These are phyloP conservation scores for Fragum whitleyi DNA, from an alignment of 2,888 invertebrate genomes.

Conservation along the genomic window DNA sequence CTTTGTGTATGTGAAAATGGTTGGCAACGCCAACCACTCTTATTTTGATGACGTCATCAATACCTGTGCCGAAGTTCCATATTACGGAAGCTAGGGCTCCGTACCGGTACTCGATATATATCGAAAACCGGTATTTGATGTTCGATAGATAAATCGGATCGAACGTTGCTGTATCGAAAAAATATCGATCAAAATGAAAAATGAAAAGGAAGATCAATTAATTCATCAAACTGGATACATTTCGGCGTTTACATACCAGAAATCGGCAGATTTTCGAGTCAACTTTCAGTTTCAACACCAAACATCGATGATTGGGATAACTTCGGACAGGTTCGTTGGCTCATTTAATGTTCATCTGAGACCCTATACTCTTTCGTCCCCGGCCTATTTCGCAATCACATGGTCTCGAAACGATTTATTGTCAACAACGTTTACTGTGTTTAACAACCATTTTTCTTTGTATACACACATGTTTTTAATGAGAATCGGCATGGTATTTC, in stretches of 20 bases:
- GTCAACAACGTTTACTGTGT: not conserved
- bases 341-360: not conserved
- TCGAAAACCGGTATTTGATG: not conserved
- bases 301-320: not conserved
- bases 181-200: not conserved
- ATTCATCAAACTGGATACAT: not conserved
- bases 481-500: not conserved
- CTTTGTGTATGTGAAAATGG: too few relatives aligned
- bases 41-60: too few relatives aligned
- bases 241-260: too few relatives aligned
- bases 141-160: not conserved
- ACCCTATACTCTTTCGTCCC: not conserved
- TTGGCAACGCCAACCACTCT: too few relatives aligned
- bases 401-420: not conserved
- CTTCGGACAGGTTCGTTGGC: not conserved
- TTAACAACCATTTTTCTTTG: not conserved
- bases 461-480: not conserved
- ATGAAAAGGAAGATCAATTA: not conserved
- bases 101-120: constrained; percentile 4
- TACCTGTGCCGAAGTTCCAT: too few relatives aligned
- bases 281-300: not conserved
- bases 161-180: not conserved
- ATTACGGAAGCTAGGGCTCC: too few relatives aligned
- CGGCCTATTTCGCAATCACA: not conserved
- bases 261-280: not conserved